phyloP scores from a whole-genome alignment of 1,140 invertebrate genomes.

The Drosophila trapezifrons region DNA sequence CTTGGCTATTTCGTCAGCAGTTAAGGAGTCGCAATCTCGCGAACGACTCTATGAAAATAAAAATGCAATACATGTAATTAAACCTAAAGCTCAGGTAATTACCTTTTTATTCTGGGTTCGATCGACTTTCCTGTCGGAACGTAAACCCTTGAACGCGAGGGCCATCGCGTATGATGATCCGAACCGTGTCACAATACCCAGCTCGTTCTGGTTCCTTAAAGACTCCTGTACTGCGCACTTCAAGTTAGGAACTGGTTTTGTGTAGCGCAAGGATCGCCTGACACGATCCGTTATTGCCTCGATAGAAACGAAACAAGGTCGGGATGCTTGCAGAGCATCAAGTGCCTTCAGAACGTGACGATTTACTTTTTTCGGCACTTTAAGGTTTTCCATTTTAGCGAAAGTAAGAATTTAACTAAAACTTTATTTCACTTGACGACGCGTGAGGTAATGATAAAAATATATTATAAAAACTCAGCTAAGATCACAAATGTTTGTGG shows the following conservation, averaged over 20 bases:
- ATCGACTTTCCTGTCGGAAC: not conserved
- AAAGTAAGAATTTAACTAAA: not conserved
- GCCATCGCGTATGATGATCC: not conserved
- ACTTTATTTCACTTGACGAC: no score
- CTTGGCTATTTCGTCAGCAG: not conserved
- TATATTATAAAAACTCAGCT: not conserved
- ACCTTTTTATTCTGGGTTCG: not conserved
- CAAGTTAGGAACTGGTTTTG: not conserved
- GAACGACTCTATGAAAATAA: not conserved
- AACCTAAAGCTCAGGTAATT: no score
- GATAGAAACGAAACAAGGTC: not conserved
- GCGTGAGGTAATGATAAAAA: not conserved
- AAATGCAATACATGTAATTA: not conserved
- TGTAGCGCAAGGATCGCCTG: constrained; percentile 10
- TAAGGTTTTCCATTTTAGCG: constrained; percentile 33
- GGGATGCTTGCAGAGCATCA: constrained; percentile 2
- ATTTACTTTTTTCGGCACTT: constrained; percentile 39
- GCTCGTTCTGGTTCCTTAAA: not conserved
- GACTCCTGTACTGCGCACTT: not conserved
- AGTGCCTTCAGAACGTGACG: constrained; percentile 50
- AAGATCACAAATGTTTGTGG: no score
- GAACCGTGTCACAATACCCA: not conserved
- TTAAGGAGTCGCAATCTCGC: not conserved
- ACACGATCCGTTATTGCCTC: constrained; percentile 10
- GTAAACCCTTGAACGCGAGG: not conserved